Evolutionary conservation across 2,888 invertebrate genomes (phyloP).

Genomic region (Nineta flava): DNA sequence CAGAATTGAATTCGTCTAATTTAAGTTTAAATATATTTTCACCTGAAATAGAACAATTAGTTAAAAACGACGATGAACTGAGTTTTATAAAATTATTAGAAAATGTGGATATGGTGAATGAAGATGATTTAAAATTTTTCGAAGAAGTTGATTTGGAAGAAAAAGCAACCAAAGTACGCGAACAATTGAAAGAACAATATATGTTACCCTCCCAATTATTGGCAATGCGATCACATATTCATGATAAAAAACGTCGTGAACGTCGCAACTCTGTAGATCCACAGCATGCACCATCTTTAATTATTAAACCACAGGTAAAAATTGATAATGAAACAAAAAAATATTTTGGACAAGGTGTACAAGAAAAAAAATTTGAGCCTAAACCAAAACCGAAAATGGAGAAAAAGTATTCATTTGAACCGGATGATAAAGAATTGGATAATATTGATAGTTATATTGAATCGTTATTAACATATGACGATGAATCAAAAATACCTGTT

Average conservation of each 20-base stretch:
- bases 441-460: slow-evolving; percentile 27
- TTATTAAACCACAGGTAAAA: background rate
- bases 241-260: background rate
- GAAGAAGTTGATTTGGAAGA: background rate
- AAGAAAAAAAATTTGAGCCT: slow-evolving; percentile 9
- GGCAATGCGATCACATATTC: background rate
- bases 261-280: background rate
- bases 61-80: too few species aligned
- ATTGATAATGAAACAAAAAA: slow-evolving; percentile 20
- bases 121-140: background rate
- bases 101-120: background rate
- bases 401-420: slow-evolving; percentile 25
- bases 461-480: slow-evolving; percentile 24
- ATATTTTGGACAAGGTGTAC: slow-evolving; percentile 23
- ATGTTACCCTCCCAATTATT: slow-evolving; percentile 1
- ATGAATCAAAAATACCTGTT: slow-evolving; percentile 20
- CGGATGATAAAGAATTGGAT: slow-evolving; percentile 24
- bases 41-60: too few species aligned
- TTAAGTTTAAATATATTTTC: too few species aligned
- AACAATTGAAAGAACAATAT: background rate
- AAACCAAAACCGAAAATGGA: slow-evolving; percentile 9
- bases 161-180: background rate
- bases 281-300: background rate
- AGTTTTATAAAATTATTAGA: too few species aligned
- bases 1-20: too few species aligned